These are phyloP conservation scores for Alligator sinensis DNA, from an alignment of 2,113 vertebrate species.

Conservation along the genomic window DNA sequence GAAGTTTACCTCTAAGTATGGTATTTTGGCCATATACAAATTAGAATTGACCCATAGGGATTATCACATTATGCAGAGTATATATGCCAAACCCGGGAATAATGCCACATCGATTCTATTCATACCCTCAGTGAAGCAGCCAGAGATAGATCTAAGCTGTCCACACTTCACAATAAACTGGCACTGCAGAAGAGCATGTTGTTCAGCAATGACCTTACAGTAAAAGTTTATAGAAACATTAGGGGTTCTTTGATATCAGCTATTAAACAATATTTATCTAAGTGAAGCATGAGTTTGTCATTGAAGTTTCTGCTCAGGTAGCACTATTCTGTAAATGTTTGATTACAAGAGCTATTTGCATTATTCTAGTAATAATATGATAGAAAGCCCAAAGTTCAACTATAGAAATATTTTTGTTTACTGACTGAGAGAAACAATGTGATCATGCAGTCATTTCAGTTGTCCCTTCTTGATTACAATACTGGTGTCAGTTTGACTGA, in stretches of 20 bases:
- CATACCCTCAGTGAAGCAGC: not conserved
- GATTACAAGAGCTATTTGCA: not conserved
- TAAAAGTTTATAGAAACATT: not conserved
- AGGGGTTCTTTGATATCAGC: not conserved
- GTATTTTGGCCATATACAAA: constrained; percentile 1
- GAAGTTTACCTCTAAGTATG: constrained; percentile 54
- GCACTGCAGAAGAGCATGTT: rapidly evolving
- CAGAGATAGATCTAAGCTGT: not conserved
- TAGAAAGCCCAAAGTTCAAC: not conserved
- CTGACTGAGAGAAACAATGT: not conserved
- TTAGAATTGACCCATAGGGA: constrained; percentile 21
- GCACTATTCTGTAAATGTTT: not conserved
- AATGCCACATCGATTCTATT: constrained; percentile 20
- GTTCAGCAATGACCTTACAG: not conserved
- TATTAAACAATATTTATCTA: not conserved
- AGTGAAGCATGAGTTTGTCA: not conserved
- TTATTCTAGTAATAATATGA: not conserved
- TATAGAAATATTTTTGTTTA: not conserved
- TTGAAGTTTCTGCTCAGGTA: not conserved
- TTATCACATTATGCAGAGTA: constrained; percentile 29
- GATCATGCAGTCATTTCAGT: not conserved
- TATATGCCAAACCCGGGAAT: constrained; percentile 32
- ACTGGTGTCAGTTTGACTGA: not conserved
- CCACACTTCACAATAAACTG: rapidly evolving
- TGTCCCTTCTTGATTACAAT: not conserved